A percentile compares a stretch with the other conserved stretches of the same genome.
phyloP scores from a whole-genome alignment of 2,888 invertebrate species.

The Chaetoderma sp. region DNA sequence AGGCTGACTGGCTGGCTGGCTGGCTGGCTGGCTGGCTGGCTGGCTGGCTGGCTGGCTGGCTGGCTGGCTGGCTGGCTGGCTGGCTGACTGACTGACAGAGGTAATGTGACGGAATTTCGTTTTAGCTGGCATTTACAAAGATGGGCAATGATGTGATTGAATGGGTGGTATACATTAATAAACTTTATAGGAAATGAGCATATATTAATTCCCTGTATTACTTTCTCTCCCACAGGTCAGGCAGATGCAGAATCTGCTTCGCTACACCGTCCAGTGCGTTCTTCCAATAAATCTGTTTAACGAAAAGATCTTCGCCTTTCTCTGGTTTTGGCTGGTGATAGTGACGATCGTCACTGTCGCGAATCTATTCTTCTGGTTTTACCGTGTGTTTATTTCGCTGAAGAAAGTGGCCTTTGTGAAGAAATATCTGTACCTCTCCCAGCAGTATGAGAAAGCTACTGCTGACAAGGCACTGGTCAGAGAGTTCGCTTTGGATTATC shows the following conservation, averaged over 20 bases:
- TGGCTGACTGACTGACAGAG: too few species aligned
- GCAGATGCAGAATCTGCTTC: constrained; percentile 37
- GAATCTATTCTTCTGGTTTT: constrained; percentile 21
- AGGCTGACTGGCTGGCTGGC: too few species aligned
- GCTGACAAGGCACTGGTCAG: neutral
- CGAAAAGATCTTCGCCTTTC: constrained; percentile 41
- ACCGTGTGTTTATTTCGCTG: constrained; percentile 9
- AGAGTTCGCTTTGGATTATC: constrained; percentile 20
- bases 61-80: too few species aligned
- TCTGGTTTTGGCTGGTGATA: constrained; percentile 44
- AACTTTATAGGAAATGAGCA: too few species aligned
- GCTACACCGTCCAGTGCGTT: constrained; percentile 42
- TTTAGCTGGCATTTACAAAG: too few species aligned
- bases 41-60: too few species aligned
- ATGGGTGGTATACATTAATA: too few species aligned
- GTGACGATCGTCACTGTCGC: constrained; percentile 18
- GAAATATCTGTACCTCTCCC: constrained; percentile 24
- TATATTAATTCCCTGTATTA: too few species aligned
- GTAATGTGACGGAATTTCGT: too few species aligned
- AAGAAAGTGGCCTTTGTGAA: constrained; percentile 24
- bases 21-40: too few species aligned
- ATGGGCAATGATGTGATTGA: too few species aligned
- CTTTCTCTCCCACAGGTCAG: constrained; percentile 39
- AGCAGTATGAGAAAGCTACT: neutral
- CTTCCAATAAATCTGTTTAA: constrained; percentile 42